Evolutionary conservation across 2,113 vertebrate species (phyloP), one percentile per base, ranked within the genome.

Genomic region (Synodontis membranacea): DNA sequence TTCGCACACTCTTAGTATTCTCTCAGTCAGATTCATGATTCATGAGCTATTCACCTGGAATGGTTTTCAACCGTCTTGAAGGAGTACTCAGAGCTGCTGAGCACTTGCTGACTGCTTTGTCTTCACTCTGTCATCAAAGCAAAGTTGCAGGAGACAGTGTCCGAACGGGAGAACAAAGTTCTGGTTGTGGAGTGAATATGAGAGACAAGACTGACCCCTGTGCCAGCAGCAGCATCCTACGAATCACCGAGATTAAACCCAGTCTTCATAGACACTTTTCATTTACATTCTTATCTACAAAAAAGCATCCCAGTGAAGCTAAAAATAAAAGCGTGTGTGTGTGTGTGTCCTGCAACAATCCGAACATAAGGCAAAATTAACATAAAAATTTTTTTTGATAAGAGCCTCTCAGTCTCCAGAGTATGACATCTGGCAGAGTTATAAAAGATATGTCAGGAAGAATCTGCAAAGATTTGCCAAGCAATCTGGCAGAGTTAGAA

Each of bases 391-490:
- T 80, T 28, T 80, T 80, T 58, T 42, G 34, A 58, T 58, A 80
- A 80, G 54, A 58, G 58, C 52, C 78, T 80, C 78, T 80, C 52
- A 39, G 78, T 80, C 78, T 80, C 78, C 37, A 58, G 78, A 58
- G 78, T 58, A 80, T 58, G 78, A 80, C 78, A 80, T 80, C 78
- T 80, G 78, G 78, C 78, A 25, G 52, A 80, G 2, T 58, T 80
- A 39, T 80, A 80, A 80, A 80, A 80, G 52, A 80, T 28, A 80
- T 39, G 78, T 80, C 52, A 58, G 78, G 15, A 80, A 80, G 54
- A 80, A 58, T 56, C 54, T 28, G 37, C 52, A 80, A 80, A 50
- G 74, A 78, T 50, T 50, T 78, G 74, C 74, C 74, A 78, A 58
- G 52, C 34, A 80, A 58, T 80, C 78, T 80, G 78, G 78, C 78